Evolutionary conservation across 2,113 vertebrate species (phyloP), one percentile per base, ranked within the genome.

Genomic region (Galemys pyrenaicus): DNA sequence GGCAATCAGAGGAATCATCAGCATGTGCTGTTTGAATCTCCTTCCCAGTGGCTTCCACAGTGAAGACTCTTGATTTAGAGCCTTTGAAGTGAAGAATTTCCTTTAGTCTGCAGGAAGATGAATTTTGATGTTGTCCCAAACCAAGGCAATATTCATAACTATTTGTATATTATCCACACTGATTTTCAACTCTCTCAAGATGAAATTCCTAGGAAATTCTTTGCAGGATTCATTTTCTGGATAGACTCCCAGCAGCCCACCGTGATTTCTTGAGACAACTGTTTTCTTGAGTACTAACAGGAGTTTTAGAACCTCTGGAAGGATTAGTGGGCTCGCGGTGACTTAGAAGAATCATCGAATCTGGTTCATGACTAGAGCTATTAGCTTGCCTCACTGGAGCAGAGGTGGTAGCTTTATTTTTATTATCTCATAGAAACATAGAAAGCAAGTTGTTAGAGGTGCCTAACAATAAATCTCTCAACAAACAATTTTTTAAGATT

Each of bases 361-460:
- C 60, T 51, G 17, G 35, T 24, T 44, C 56, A 2, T 74, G 28
- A 56, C 6, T 10, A 24, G 32, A 79, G 5, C 84, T 49, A 58
- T 24, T 65, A 30, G 17, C 17, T 58, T 79, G 60, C 35, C 13
- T 83, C 49, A 79, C 64, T 85, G 46, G 74, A 88, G 30, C 30
- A 64, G 39, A 62, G 16, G 10, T 65, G 20, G 35, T 2, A 19
- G 6, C 9, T 65, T 68, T 80, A 65, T 70, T 95, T 70, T 89
- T 81, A 70, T 75, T 79, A 70, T 51, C 9, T 89, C 49, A 51
- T 64, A 62, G 71, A 89, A 90, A 70, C 9, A 20, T 10, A 71
- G n/a, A 88, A 56, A 83, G 24, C 11, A 71, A 71, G 35, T 84
- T 91, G n/a, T 82, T 92, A 86, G n/a, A 81, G n/a, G 70, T 15